Conservation (phyloP, 2,797 vertebrate genomes). For the Lacerta viridis region DNA sequence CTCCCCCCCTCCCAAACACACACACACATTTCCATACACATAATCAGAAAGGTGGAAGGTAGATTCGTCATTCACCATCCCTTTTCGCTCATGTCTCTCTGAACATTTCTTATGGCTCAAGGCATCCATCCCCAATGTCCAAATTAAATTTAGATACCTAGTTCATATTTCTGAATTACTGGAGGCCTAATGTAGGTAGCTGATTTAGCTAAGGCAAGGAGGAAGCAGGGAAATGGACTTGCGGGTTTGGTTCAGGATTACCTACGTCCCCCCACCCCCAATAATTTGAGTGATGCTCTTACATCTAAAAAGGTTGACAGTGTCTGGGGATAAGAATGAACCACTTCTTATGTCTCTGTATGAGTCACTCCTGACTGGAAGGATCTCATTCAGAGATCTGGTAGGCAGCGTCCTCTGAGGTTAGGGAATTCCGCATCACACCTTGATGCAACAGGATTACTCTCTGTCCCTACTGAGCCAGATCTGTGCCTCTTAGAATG, state of each 20-base stretch:
- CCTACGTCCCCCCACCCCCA: background rate
- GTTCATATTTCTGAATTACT: too few species aligned
- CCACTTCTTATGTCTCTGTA: background rate
- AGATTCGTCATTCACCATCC: background rate
- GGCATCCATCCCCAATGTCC: too few species aligned
- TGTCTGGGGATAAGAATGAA: background rate
- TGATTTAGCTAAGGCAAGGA: background rate
- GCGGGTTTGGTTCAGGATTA: too few species aligned
- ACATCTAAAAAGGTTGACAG: background rate
- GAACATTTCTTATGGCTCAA: background rate
- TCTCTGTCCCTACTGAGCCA: background rate
- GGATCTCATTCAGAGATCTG: background rate
- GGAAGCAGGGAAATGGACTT: background rate
- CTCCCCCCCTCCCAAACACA: background rate
- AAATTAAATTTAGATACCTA: background rate
- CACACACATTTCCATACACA: background rate
- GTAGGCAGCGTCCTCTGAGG: background rate
- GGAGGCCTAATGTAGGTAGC: background rate
- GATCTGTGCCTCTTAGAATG: background rate
- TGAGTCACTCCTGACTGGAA: background rate
- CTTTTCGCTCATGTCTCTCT: background rate
- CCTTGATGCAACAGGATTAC: background rate
- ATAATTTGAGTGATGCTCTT: background rate
- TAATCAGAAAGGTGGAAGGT: background rate
- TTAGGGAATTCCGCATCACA: background rate